Percentiles rank a stretch among this genome's conserved stretches.
Conservation (phyloP, 1,140 invertebrate species). For the Drosophila ercepeae region DNA sequence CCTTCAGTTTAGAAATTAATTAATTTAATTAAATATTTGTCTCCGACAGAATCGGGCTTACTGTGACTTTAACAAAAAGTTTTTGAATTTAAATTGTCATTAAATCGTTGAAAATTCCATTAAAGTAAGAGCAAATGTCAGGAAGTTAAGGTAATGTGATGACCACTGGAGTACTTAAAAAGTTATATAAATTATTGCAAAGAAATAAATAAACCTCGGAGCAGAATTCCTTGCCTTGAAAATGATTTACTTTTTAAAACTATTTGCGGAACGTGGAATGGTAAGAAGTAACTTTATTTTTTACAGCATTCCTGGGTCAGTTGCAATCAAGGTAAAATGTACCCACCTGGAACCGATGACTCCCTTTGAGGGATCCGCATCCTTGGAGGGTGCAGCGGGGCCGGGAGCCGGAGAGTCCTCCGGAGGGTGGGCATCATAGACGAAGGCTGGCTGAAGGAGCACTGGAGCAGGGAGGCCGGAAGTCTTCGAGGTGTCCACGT, state of each 20-base stretch:
- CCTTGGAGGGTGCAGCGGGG: constrained; percentile 15
- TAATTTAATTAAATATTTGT: not conserved
- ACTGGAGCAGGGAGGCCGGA: constrained; percentile 33
- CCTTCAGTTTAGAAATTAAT: not conserved
- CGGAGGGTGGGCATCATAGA: constrained; percentile 65
- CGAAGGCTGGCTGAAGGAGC: constrained; percentile 62
- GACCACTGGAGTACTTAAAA: no score
- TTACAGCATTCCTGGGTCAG: not conserved
- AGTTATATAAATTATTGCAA: no score
- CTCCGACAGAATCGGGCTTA: no score
- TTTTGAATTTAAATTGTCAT: no score
- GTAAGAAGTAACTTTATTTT: not conserved
- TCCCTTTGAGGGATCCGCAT: constrained; percentile 72
- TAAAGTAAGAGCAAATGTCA: no score
- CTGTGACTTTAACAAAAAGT: no score
- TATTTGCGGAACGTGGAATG: not conserved
- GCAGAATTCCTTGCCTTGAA: no score
- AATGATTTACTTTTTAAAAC: not conserved
- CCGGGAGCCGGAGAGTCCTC: constrained; percentile 4
- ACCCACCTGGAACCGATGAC: constrained; percentile 83
- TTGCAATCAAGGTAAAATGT: constrained; percentile 36
- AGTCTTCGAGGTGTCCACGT: constrained; percentile 71
- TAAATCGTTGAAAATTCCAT: no score
- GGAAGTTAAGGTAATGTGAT: no score
- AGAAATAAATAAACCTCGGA: no score